Evolutionary conservation across 1,140 invertebrate species (phyloP).

Genomic region (Thaumetopoea pityocampa): DNA sequence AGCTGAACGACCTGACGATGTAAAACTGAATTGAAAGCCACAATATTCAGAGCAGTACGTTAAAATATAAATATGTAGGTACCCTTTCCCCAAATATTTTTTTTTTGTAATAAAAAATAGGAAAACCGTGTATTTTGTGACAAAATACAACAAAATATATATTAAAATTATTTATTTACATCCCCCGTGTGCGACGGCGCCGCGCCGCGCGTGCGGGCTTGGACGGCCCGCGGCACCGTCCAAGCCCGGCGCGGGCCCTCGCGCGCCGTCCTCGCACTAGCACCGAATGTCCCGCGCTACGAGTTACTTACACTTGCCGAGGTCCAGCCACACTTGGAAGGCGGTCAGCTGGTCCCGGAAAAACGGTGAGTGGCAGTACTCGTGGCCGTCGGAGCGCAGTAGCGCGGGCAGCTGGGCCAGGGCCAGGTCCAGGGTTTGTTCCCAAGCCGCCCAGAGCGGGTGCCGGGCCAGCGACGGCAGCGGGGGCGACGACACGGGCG

Average conservation of each 20-base stretch:
- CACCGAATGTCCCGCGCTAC: neutral
- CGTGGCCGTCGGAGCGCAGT: conserved; percentile 79
- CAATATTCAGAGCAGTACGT: no score
- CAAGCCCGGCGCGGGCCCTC: neutral
- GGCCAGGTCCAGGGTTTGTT: conserved; percentile 95
- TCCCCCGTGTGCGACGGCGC: no score
- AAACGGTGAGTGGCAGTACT: conserved; percentile 90
- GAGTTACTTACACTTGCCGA: conserved; percentile 74
- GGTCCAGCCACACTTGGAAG: conserved; percentile 97
- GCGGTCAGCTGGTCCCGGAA: conserved; percentile 99
- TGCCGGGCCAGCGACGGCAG: conserved; percentile 94
- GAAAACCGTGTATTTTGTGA: no score
- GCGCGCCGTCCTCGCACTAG: neutral
- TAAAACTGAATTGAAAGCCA: no score
- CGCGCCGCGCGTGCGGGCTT: neutral
- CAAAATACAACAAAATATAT: no score
- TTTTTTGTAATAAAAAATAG: no score
- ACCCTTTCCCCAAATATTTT: no score
- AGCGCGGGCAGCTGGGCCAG: conserved; percentile 91
- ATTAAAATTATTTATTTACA: no score
- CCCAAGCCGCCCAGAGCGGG: conserved; percentile 98
- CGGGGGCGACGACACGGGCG: conserved; percentile 92
- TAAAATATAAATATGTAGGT: no score
- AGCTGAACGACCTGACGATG: no score
- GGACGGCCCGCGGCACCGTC: neutral